Evolutionary conservation across 2,888 invertebrate genomes (phyloP).

Genomic region (Nipponacmea schrenckii): DNA sequence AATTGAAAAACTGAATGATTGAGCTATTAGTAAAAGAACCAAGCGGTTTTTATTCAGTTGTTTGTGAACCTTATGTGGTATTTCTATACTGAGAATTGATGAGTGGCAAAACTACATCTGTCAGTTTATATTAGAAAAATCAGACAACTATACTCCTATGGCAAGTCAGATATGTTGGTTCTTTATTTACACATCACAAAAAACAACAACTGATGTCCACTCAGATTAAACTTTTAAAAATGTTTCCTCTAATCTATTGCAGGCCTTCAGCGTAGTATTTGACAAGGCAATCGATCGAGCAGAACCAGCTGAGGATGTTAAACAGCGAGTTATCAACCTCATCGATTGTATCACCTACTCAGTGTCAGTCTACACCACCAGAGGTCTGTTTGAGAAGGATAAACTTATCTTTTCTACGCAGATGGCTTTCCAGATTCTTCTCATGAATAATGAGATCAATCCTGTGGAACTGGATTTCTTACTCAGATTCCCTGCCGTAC

Average conservation of each 20-base stretch:
- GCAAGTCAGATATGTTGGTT: too few relatives aligned
- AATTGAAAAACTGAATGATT: background rate
- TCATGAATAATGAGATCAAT: conserved; percentile 87
- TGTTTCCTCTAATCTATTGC: conserved; percentile 22
- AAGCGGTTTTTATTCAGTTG: too few relatives aligned
- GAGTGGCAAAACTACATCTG: too few relatives aligned
- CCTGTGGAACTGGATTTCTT: conserved; percentile 89
- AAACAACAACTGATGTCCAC: too few relatives aligned
- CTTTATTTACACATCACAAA: too few relatives aligned
- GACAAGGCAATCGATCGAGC: conserved; percentile 94
- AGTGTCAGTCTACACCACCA: conserved; percentile 92
- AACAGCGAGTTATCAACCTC: conserved; percentile 83
- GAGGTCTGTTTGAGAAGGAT: conserved; percentile 95
- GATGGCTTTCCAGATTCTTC: conserved; percentile 92
- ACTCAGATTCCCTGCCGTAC: conserved; percentile 89
- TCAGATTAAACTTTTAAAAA: too few relatives aligned
- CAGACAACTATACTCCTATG: too few relatives aligned
- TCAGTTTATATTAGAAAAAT: too few relatives aligned
- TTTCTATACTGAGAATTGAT: too few relatives aligned
- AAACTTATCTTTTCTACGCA: conserved; percentile 95
- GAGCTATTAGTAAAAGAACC: too few relatives aligned
- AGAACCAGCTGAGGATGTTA: conserved; percentile 82
- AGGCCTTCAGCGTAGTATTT: conserved; percentile 97
- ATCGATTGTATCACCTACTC: conserved; percentile 95
- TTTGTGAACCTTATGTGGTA: too few relatives aligned